Base-by-base conservation (phyloP, 2,797 vertebrate species). In the Furcifer pardalis region DNA sequence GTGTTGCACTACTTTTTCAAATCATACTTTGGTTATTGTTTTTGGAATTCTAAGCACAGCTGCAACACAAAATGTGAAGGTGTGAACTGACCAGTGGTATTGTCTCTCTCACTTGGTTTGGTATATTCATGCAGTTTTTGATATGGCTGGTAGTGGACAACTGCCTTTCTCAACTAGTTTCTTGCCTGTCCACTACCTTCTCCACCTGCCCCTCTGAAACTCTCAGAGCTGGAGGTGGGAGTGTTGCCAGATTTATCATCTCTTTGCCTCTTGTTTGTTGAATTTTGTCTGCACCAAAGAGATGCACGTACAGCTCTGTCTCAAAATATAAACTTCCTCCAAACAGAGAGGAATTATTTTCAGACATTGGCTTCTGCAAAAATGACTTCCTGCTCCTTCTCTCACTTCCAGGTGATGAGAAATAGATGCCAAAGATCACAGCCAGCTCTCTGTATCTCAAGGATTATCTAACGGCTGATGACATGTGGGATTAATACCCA, bases 351-450 rank as follows among this genome's bases (percentile, higher is more conserved):
- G 44, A 52, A 44, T 35, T 32, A 40, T 65, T 8, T 27, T 65
- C 60, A 56, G 52, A 66, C 21, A 3, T 12, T 21, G 63, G 32
- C 30, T 75, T 75, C 32, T 82, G 32, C 72, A 66, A 44, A 5
- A 35, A 13, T 75, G 32, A 40, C 25, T 75, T 63, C 9, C 9
- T 27, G 65, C 8, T 52, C 25, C 65, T 65, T 82, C 46, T 46
- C 44, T 37, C 44, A 13, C 32, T 37, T 32, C 8, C 44, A 30
- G 15, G n/a, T 49, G 62, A 37, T 82, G 32, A 52, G 32, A 15
- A 66, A 66, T 32, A 9, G 32, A 63, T 82, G 71, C 59, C 72
- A 82, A 52, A 63, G 60, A 52, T 82, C 73, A 78, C 40, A 62
- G 42, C 25, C 9, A 63, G 30, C 60, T 82, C 44, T 37, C 2